Evolutionary conservation across 1,140 invertebrate genomes (phyloP), one percentile per base, ranked within the genome.

Genomic region (Zaprionus africanus): DNA sequence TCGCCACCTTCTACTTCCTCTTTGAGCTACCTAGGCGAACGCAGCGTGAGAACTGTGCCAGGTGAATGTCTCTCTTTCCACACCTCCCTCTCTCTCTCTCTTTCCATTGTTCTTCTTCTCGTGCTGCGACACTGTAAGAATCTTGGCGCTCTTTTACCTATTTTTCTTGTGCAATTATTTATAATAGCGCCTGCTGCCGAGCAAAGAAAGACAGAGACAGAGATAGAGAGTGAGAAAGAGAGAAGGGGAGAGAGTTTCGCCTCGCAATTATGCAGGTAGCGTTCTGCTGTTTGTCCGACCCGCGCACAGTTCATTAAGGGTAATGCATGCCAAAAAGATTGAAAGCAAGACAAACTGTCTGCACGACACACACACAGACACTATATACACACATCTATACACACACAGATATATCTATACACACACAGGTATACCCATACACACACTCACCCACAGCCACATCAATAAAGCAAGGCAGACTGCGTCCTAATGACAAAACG

Each of bases 131-230:
- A 66, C 72, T 67, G 68, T 58, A 63, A 66, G 83, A 75, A 77
- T 87, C 83, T 62, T 73, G 60, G 51, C 80, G 65, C 78, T 84
- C 65, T 72, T 83, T 81, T 87, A 76, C 63, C 84, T 83, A 88
- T 85, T 77, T 83, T 83, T 87, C 84, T 88, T 87, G 84, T 88
- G 84, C 84, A 87, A 88, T 87, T 88, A 87, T 87, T 87, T 87
- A 88, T 87, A 87, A 87, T 88, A 79, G 81, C 78, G 75, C 70
- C 84, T 67, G 84, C 80, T 46, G 46, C 26, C 34, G 53, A 3
- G 66, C 13, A 62, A 15, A 61, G 26, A 3, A 26, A 60, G 9
- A 46, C 24, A 28, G 26, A 61, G 9, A 49, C 7, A 62, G n/a
- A 62, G 43, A 5, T 5, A n/a, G 24, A 28, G 26, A 26, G 9